Evolutionary conservation across 2,113 vertebrate species (phyloP).

Genomic region (Catharus fuscescens): DNA sequence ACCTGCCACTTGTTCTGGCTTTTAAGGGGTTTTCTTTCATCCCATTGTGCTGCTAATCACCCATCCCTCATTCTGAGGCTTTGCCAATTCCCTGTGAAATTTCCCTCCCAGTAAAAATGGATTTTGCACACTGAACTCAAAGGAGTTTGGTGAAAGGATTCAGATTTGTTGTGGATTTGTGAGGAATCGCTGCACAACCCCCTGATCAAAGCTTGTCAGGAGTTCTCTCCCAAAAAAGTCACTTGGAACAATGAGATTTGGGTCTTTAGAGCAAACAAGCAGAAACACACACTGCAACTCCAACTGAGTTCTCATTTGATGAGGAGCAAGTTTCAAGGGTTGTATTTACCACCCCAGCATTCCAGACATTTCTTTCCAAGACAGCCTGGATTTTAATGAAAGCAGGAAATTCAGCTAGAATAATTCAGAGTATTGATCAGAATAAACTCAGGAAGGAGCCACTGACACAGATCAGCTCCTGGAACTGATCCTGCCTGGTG

Average conservation of each 20-base stretch:
- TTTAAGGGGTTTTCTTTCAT: not conserved
- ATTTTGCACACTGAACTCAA: not conserved
- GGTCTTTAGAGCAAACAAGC: not conserved
- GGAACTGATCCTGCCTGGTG: not conserved
- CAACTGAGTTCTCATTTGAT: not conserved
- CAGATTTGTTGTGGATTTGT: not conserved
- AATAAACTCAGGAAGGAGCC: not conserved
- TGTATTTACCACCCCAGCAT: not conserved
- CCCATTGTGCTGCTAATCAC: not conserved
- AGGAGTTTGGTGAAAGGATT: not conserved
- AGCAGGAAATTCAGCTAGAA: not conserved
- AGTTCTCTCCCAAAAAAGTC: not conserved
- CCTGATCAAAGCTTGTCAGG: not conserved
- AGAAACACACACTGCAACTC: not conserved
- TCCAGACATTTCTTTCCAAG: not conserved
- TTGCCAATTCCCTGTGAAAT: slow-evolving; percentile 1
- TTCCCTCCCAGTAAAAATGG: not conserved
- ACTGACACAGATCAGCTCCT: not conserved
- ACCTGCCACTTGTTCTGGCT: not conserved
- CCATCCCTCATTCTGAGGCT: not conserved
- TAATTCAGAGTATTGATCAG: not conserved
- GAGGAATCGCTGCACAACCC: not conserved
- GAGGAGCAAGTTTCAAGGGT: not conserved
- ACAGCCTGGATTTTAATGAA: not conserved
- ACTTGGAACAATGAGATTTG: not conserved